phyloP scores from a whole-genome alignment of 2,113 vertebrate genomes.

The Gallinago jamesoni region DNA sequence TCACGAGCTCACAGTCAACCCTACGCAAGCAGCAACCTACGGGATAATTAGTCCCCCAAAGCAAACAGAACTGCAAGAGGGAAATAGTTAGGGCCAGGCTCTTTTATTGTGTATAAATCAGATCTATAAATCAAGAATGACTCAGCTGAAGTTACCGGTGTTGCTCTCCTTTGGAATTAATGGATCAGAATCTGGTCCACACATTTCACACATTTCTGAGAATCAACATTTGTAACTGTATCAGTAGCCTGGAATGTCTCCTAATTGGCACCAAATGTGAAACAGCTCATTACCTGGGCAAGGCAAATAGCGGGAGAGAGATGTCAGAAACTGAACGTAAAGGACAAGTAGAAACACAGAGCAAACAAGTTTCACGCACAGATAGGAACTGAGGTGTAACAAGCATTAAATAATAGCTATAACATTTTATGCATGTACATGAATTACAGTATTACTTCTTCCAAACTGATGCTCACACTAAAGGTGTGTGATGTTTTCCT shows the following conservation, averaged over 20 bases:
- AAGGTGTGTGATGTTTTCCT: not conserved
- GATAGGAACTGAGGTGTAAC: not conserved
- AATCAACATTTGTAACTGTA: not conserved
- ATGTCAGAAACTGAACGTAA: not conserved
- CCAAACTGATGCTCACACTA: not conserved
- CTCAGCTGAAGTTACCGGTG: not conserved
- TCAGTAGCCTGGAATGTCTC: conserved; percentile 20
- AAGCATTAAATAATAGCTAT: conserved; percentile 24
- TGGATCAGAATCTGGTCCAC: not conserved
- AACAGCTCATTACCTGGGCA: conserved; percentile 37
- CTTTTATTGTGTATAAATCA: not conserved
- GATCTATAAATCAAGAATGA: not conserved
- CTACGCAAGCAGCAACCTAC: not conserved
- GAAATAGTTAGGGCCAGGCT: not conserved
- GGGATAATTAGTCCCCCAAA: not conserved
- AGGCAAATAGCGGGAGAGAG: not conserved
- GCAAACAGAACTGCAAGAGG: not conserved
- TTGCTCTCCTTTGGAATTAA: not conserved
- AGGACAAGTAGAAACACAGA: not conserved
- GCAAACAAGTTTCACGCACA: not conserved
- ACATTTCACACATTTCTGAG: not conserved
- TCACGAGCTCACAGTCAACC: not conserved
- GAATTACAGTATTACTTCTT: conserved; percentile 13
- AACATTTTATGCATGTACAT: not conserved
- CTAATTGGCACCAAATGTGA: conserved; percentile 42